These are phyloP conservation scores for Eledona agricola DNA, from an alignment of 2,888 invertebrate species.

Conservation along the genomic window DNA sequence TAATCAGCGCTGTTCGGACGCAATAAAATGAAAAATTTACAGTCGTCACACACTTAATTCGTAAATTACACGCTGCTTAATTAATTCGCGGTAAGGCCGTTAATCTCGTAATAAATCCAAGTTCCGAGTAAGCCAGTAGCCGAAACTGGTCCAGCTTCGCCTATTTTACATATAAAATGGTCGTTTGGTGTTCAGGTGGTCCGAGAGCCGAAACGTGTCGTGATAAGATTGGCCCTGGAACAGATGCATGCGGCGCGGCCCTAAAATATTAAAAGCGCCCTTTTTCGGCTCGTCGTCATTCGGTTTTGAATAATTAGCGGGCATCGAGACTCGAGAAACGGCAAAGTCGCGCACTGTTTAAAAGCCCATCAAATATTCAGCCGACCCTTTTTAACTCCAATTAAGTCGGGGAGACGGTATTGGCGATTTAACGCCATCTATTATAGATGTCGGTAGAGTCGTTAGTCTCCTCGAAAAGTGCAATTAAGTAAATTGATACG, in stretches of 20 bases:
- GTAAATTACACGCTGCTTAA: conserved; percentile 51
- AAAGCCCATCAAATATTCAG: conserved; percentile 56
- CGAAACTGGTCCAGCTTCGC: too few relatives aligned
- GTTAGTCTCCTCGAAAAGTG: conserved; percentile 28
- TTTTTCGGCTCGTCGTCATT: conserved; percentile 55
- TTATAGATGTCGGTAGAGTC: conserved; percentile 44
- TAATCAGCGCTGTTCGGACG: conserved; percentile 37
- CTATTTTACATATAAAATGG: too few relatives aligned
- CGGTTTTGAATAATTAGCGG: conserved; percentile 58
- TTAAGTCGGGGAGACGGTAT: conserved; percentile 56
- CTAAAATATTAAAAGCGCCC: conserved; percentile 39
- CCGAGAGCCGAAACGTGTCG: too few relatives aligned
- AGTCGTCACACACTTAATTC: conserved; percentile 45
- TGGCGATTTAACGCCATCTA: conserved; percentile 52
- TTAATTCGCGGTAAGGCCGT: conserved; percentile 54
- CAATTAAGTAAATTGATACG: conserved; percentile 39
- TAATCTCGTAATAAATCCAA: conserved; percentile 48
- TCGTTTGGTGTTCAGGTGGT: too few relatives aligned
- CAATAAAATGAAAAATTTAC: conserved; percentile 39
- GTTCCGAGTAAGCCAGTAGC: too few relatives aligned
- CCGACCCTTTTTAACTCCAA: conserved; percentile 61
- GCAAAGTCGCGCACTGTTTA: conserved; percentile 51
- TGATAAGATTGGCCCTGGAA: too few relatives aligned
- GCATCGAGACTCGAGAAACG: conserved; percentile 43
- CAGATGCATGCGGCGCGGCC: conserved; percentile 3